A percentile compares a stretch with the other conserved stretches of the same genome.
Evolutionary conservation across 2,113 vertebrate species (phyloP).

Genomic region (Tyrannus savana): DNA sequence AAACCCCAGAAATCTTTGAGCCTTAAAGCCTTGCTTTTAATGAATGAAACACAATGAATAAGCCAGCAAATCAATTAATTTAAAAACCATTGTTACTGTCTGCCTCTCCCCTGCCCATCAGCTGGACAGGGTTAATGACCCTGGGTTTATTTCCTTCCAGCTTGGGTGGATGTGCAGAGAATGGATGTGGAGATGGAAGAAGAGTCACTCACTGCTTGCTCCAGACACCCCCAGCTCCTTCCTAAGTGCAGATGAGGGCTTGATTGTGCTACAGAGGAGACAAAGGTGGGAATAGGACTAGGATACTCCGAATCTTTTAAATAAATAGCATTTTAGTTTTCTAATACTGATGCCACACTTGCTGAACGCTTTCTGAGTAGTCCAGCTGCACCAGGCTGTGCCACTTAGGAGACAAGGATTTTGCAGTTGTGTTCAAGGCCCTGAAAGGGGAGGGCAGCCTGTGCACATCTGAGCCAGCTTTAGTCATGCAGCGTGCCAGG

Average conservation of each 20-base stretch:
- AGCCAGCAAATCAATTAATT: background rate
- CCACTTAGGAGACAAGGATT: background rate
- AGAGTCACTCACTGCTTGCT: background rate
- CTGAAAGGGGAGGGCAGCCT: background rate
- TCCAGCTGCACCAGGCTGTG: background rate
- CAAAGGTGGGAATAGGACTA: background rate
- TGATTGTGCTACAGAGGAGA: background rate
- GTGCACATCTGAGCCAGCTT: background rate
- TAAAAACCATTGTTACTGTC: background rate
- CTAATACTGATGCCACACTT: background rate
- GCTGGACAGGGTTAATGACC: background rate
- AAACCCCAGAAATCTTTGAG: background rate
- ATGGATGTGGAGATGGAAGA: background rate
- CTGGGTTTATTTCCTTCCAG: background rate
- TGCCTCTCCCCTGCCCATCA: background rate
- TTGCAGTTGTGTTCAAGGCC: background rate
- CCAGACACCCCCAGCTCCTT: background rate
- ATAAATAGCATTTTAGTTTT: background rate
- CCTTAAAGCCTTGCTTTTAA: background rate
- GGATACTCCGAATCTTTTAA: background rate
- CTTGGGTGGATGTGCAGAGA: background rate
- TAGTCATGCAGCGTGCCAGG: background rate
- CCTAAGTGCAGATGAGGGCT: background rate
- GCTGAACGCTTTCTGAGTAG: background rate
- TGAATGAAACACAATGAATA: background rate